These are phyloP conservation scores for Drosophila virilis DNA, from an alignment of 1,140 invertebrate genomes.

Conservation along the genomic window DNA sequence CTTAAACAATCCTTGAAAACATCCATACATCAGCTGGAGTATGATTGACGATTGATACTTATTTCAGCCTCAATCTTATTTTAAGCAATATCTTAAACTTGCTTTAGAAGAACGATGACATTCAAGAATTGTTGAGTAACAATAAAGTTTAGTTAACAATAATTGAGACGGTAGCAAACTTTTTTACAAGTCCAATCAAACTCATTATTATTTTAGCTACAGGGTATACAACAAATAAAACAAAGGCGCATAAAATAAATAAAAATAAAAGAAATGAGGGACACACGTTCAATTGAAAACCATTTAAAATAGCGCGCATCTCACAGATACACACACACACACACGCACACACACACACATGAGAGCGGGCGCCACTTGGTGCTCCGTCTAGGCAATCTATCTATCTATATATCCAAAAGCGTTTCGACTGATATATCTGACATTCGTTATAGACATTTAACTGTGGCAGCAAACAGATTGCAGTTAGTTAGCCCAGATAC, in stretches of 20 bases:
- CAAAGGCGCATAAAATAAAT: neutral
- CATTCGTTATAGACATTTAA: slow-evolving; percentile 12
- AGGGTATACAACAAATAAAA: slow-evolving; percentile 27
- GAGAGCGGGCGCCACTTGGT: slow-evolving; percentile 27
- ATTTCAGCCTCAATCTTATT: no score
- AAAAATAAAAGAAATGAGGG: slow-evolving; percentile 20
- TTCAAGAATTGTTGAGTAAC: no score
- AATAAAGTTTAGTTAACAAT: no score
- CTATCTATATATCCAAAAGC: neutral
- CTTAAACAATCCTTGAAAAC: no score
- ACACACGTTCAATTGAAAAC: slow-evolving; percentile 48
- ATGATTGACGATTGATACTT: no score
- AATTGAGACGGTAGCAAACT: no score
- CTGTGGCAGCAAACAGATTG: slow-evolving; percentile 20
- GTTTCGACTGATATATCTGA: slow-evolving; percentile 8
- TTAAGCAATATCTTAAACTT: no score
- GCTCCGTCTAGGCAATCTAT: neutral
- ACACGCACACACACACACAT: neutral
- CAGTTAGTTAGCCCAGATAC: slow-evolving; percentile 41
- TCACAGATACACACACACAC: neutral
- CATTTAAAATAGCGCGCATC: slow-evolving; percentile 39
- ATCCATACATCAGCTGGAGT: no score
- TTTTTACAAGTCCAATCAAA: no score
- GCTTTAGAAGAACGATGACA: no score
- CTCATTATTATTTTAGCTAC: neutral